Percentiles rank a stretch among this genome's conserved stretches.
These are phyloP conservation scores for Sarcophaga caerulescens DNA, from an alignment of 2,888 invertebrate genomes.

Conservation along the genomic window DNA sequence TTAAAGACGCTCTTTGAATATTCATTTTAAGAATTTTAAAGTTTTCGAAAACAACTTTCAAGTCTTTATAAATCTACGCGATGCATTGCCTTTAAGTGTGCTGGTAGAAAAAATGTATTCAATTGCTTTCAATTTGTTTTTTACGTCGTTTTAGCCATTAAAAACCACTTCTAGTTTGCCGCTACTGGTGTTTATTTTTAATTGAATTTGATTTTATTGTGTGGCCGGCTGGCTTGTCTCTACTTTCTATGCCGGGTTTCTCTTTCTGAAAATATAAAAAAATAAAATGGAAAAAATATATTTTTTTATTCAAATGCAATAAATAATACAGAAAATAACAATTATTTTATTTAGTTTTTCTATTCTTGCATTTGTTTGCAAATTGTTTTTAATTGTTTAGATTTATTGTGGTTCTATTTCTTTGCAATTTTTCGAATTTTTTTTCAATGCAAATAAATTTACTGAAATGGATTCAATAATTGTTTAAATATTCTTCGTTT, in stretches of 20 bases:
- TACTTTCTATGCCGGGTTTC: not conserved
- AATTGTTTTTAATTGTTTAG: conserved; percentile 50
- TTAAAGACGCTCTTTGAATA: conserved; percentile 6
- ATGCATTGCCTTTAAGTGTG: not conserved
- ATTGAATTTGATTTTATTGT: not conserved
- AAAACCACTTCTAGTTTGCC: not conserved
- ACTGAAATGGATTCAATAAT: too few relatives aligned
- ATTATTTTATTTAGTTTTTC: conserved; percentile 21
- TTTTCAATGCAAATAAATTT: too few relatives aligned
- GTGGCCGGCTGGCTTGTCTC: not conserved
- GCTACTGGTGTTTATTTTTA: not conserved
- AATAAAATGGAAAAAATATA: too few relatives aligned
- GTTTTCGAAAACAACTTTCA: not conserved
- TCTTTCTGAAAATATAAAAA: conserved; percentile 38
- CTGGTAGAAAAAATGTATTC: not conserved
- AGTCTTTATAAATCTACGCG: not conserved
- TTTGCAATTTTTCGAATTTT: too few relatives aligned
- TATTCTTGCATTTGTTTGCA: not conserved
- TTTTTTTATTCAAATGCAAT: conserved; percentile 6
- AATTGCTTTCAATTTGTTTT: not conserved
- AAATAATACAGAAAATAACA: not conserved
- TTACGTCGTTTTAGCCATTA: not conserved
- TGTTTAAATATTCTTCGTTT: too few relatives aligned
- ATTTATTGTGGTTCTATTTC: conserved; percentile 49
- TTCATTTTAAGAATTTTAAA: conserved; percentile 32